Evolutionary conservation across 1,140 invertebrate genomes (phyloP), one percentile per base, ranked within the genome.

Genomic region (Aphelinus certus): DNA sequence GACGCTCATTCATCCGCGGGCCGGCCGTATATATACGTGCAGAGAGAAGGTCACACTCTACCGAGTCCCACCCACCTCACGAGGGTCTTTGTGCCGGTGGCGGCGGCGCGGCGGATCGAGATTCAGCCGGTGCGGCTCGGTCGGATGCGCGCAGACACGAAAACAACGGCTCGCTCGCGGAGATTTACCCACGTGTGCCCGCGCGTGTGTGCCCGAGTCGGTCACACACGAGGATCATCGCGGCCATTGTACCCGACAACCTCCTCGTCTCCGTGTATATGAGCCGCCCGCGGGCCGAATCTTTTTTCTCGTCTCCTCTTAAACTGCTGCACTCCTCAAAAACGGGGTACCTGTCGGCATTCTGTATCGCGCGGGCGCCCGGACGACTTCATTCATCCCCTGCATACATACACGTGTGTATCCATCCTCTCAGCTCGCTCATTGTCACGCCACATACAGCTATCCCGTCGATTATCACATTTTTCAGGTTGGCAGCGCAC

Each of bases 1-100:
- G 82, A 82, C 81, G 76, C 71, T 78, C 76, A 79, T 81, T 81
- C 79, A 77, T 73, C 60, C 61, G 78, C 49, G 26, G 26, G 26
- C 26, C 26, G 0, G 26, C 0, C 26, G 26, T 26, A 26, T 26
- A 26, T 26, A 26, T 26, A 26, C 26, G 26, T 26, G 60, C 69
- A 79, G 81, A 79, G 83, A 81, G 82, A 83, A 83, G 83, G 81
- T 82, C 83, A 84, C 83, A 82, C 81, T 82, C 83, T 81, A 81
- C 26, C 26, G 26, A 81, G 80, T 81, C 81, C 77, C 79, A 81
- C 81, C 81, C 77, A 83, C 80, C 81, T 83, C 82, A 81, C 82
- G 73, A 83, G 81, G 79, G 73, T 73, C 77, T 81, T 84, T 83
- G 81, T 83, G 68, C 63, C 47, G 45, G 43, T 63, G 53, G 26